Base-by-base conservation (phyloP, 1,140 invertebrate genomes). In the Anastrepha obliqua region DNA sequence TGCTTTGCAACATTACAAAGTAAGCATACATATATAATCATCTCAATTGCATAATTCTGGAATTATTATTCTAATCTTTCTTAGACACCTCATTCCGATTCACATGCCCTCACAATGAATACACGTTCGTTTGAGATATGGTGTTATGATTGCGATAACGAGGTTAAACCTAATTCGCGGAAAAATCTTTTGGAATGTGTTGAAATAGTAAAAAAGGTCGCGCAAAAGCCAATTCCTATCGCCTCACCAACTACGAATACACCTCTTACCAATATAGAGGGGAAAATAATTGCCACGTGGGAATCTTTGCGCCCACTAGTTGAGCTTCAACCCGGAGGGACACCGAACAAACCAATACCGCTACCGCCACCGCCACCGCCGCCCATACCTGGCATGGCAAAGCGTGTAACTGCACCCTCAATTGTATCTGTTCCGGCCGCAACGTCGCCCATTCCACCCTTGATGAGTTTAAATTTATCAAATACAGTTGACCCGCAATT, bases 91-190 rank as follows among this genome's bases (percentile, higher is more conserved):
- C 95, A 95, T 89, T 97, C 96, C 9, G 96, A 97, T 90, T 94
- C 93, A 17, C 98, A 98, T 94, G 94, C 95, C 8, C 90, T 98
- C 67, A 96, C 95, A 20, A 94, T 97, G 58, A 96, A 98, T 90
- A 96, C 96, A 4, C 94, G 95, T 17, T 93, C 94, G 3, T 97
- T 96, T 95, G 95, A 94, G 74, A 94, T 97, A 20, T 97, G 96
- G 95, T 98, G 96, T 92, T 96, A 96, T 90, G 94, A 94, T 87
- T 96, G 96, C 93, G 94, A 96, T 90, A 94, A 93, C 89, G 94
- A 95, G 90, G 93, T 96, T 51, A 94, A 94, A 89, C 89, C 94
- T 29, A 94, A 94, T 60, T 94, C 93, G 64, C 95, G 94, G 58
- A 96, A 95, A 91, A 96, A 96, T 91, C 93, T 97, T 9, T 93